These are phyloP conservation scores for Lepus townsendii DNA, from an alignment of 2,797 vertebrate species.

Conservation along the genomic window DNA sequence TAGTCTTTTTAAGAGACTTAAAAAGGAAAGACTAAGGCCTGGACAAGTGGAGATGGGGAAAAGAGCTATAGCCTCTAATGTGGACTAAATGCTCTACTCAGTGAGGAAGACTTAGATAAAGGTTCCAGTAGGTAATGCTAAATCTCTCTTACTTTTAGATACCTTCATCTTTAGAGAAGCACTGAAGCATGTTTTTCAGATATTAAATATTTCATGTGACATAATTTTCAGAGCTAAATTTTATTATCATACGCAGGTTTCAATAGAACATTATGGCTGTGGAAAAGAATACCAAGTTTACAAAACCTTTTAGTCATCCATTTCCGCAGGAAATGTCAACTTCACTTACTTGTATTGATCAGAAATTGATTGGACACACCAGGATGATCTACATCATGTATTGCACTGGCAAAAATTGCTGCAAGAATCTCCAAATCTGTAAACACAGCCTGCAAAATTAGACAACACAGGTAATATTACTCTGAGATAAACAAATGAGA, in stretches of 20 bases:
- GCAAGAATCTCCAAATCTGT: slow-evolving; percentile 99
- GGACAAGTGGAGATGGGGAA: no score
- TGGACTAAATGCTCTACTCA: background rate
- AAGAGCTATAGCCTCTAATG: background rate
- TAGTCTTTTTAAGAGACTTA: background rate
- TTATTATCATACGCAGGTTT: slow-evolving; percentile 15
- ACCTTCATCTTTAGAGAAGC: background rate
- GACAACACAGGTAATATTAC: slow-evolving; percentile 45
- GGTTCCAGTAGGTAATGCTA: background rate
- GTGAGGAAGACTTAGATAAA: background rate
- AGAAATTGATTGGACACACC: slow-evolving; percentile 99
- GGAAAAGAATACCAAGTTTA: slow-evolving; percentile 41
- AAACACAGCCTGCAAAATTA: slow-evolving; percentile 94
- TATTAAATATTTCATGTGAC: background rate
- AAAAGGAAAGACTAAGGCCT: background rate
- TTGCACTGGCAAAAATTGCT: slow-evolving; percentile 99
- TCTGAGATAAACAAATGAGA: background rate
- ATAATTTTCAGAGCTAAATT: slow-evolving; percentile 39
- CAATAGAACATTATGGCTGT: background rate
- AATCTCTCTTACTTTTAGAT: slow-evolving; percentile 25
- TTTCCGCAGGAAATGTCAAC: background rate
- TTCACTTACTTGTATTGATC: slow-evolving; percentile 98
- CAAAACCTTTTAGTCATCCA: background rate
- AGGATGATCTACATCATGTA: slow-evolving; percentile 99
- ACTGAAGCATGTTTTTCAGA: background rate